Evolutionary conservation across 2,113 vertebrate species (phyloP), one percentile per base, ranked within the genome.

Genomic region (Phrynocephalus versicolor): DNA sequence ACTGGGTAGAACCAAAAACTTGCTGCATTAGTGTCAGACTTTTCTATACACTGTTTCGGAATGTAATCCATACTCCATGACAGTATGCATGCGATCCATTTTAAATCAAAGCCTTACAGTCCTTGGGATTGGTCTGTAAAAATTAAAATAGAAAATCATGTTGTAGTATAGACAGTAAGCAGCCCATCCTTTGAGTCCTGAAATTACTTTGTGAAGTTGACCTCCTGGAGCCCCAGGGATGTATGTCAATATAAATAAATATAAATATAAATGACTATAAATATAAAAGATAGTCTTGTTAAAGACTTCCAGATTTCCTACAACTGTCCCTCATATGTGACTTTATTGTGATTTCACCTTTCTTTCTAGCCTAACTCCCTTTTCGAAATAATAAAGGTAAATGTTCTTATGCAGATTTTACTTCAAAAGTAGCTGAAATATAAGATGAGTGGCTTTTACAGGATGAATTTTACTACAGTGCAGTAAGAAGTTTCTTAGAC

Each of bases 331-430:
- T 83, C 74, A 72, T 81, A 86, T 33, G 85, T 21, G 13, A 71
- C 45, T 70, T 7, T 74, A 89, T 41, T 77, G 85, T 58, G 80
- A 33, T 84, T 87, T 85, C 89, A 37, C 91, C 91, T 87, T 82
- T 92, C 70, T 35, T 18, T 83, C 3, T 58, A 18, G 25, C 79
- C 88, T 85, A 55, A 39, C 21, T 14, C 76, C 16, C 35, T 81
- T 92, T 88, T 84, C 87, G 88, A 71, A 27, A 64, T 5, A 23
- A 27, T 25, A 30, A 75, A 41, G 19, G 6, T 30, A 33, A 58
- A n/a, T 16, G 25, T 41, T 13, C 35, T 73, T 73, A 73, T 10
- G 18, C 76, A 60, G 21, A n/a, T 60, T 74, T 23, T 74, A 45
- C 39, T 74, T 45, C 12, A 58, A 62, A 12, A 62, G 19, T 57